Percentiles rank a stretch among this genome's conserved stretches.
These are phyloP conservation scores for Ranitomeya variabilis DNA, from an alignment of 2,113 vertebrate genomes.

Conservation along the genomic window DNA sequence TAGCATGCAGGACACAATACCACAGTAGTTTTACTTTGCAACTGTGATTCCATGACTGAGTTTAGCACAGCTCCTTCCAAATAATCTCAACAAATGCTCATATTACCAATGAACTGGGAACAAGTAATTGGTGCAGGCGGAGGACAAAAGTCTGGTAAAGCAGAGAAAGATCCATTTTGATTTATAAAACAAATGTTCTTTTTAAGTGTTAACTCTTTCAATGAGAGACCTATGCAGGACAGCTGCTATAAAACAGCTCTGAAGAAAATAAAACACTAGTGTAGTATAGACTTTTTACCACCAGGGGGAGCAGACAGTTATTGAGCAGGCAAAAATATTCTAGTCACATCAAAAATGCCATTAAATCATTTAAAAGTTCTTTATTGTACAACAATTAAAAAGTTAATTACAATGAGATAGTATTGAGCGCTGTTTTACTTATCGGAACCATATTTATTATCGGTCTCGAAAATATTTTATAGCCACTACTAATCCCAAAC, in stretches of 20 bases:
- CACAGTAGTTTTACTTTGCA: too few species aligned
- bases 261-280: not conserved
- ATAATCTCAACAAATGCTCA: too few species aligned
- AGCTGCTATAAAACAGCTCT: not conserved
- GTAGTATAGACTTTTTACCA: constrained; percentile 11
- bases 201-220: not conserved
- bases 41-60: too few species aligned
- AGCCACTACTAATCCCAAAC: not conserved
- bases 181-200: too few species aligned
- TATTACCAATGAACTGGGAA: too few species aligned
- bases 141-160: too few species aligned
- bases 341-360: constrained; percentile 12
- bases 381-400: constrained; percentile 2
- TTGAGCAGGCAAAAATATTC: constrained; percentile 4
- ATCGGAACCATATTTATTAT: constrained; percentile 7
- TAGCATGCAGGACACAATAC: too few species aligned
- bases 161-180: too few species aligned
- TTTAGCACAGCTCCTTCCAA: too few species aligned
- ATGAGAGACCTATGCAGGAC: not conserved
- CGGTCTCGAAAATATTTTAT: not conserved
- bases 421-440: not conserved
- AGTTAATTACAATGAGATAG: not conserved
- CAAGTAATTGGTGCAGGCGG: too few species aligned
- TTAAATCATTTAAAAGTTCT: constrained; percentile 18
- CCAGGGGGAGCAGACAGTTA: constrained; percentile 1